phyloP scores from a whole-genome alignment of 2,888 invertebrate species.

The Microctonus hyperodae region DNA sequence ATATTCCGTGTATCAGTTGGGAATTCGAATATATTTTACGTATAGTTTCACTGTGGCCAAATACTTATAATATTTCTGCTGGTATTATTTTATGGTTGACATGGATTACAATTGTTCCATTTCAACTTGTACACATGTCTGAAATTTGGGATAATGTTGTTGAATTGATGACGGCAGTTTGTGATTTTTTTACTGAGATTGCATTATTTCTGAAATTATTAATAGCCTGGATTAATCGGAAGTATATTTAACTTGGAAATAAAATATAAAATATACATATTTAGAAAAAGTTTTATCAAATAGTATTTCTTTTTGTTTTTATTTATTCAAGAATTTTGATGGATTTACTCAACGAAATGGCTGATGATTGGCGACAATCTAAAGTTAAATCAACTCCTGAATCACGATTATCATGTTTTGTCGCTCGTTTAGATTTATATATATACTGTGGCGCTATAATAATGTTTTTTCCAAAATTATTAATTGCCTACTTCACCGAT shows the following conservation, averaged over 20 bases:
- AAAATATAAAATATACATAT: not conserved
- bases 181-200: not conserved
- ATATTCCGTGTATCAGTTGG: constrained; percentile 4
- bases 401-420: not conserved
- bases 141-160: not conserved
- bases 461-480: not conserved
- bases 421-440: not conserved
- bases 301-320: too few relatives aligned
- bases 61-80: not conserved
- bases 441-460: not conserved
- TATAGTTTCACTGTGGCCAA: not conserved
- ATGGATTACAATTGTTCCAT: constrained; percentile 16
- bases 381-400: not conserved
- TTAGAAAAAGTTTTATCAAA: too few relatives aligned
- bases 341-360: constrained; percentile 17
- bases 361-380: constrained; percentile 8
- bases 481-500: not conserved
- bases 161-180: constrained; percentile 8
- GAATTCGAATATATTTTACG: not conserved
- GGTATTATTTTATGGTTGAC: not conserved
- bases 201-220: constrained; percentile 2
- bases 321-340: constrained; percentile 9
- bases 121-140: constrained; percentile 10
- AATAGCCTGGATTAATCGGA: constrained; percentile 16
- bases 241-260: not conserved